Percentiles rank a stretch among this genome's conserved stretches.
These are phyloP conservation scores for Lophotis ruficrista DNA, from an alignment of 2,113 vertebrate genomes.

Conservation along the genomic window DNA sequence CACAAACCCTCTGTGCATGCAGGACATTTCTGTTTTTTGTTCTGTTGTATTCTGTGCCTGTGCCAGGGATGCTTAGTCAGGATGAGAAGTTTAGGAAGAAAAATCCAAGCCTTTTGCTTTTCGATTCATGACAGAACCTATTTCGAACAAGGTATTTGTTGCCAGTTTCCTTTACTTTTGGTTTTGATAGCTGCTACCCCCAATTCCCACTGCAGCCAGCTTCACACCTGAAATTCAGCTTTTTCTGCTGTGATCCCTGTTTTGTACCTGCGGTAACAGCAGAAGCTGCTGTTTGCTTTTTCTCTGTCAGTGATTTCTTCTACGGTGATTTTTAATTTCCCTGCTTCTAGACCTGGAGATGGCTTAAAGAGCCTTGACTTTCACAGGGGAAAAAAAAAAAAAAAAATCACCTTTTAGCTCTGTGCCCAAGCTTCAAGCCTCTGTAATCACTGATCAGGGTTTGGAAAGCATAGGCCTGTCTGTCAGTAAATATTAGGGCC, in stretches of 20 bases:
- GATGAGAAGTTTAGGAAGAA: not conserved
- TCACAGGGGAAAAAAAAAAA: accelerated
- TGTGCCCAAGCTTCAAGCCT: not conserved
- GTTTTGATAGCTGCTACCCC: not conserved
- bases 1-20: constrained; percentile 53
- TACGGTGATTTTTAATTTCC: not conserved
- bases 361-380: not conserved
- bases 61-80: not conserved
- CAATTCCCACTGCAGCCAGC: not conserved
- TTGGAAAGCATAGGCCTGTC: not conserved
- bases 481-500: not conserved
- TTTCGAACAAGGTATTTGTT: not conserved
- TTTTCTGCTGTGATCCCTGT: not conserved
- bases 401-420: not conserved
- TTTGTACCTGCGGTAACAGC: not conserved
- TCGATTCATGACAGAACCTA: not conserved
- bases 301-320: not conserved
- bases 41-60: not conserved
- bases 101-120: not conserved
- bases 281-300: not conserved
- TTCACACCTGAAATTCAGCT: not conserved
- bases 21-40: not conserved
- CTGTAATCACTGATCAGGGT: not conserved
- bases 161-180: not conserved
- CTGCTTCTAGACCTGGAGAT: not conserved